Base-by-base conservation (phyloP, 1,140 invertebrate genomes). In the Berghia stephanieae region DNA sequence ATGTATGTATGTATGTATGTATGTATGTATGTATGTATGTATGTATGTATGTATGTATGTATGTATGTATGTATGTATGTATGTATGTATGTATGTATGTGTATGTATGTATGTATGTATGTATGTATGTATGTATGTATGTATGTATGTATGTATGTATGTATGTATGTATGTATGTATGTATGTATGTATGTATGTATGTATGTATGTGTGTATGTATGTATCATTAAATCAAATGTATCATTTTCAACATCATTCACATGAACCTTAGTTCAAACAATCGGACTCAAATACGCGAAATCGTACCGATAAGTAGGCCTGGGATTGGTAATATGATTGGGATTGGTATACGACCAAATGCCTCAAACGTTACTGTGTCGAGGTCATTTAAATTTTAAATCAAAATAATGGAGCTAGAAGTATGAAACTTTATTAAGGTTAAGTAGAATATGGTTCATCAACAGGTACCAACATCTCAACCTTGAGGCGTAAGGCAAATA, bases 1-100 rank as follows among this genome's bases (percentile, higher is more conserved):
- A 2, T 67, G 63, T 31, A 38, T 67, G 63, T 67, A 38, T 67
- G 63, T 67, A 18, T 67, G 63, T 67, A 38, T 67, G 63, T n/a
- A 27, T 31, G 63, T 31, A 38, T 67, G 63, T 67, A 38, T 67
- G n/a, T 67, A n/a, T 67, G 63, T 67, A 38, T 40, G n/a, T 31
- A 38, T 1, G 63, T 31, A 38, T 1, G 63, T 31, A 38, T 1
- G 63, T 67, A 38, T 40, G 63, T 67, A 38, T 3, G 24, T 34
- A 31, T 1, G 63, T n/a, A 6, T 40, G 63, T 67, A 38, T 40
- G 63, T 67, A n/a, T 8, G 57, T 8, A n/a, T 8, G 57, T 27
- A 6, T 60, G 57, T 60, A 31, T 60, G 8, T 60, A 60, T 60
- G 13, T 34, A 3, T 4, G 8, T 66, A 38, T 66, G 10, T 60